Evolutionary conservation across 1,140 invertebrate genomes (phyloP).

Genomic region (Heliconius eleuchia): DNA sequence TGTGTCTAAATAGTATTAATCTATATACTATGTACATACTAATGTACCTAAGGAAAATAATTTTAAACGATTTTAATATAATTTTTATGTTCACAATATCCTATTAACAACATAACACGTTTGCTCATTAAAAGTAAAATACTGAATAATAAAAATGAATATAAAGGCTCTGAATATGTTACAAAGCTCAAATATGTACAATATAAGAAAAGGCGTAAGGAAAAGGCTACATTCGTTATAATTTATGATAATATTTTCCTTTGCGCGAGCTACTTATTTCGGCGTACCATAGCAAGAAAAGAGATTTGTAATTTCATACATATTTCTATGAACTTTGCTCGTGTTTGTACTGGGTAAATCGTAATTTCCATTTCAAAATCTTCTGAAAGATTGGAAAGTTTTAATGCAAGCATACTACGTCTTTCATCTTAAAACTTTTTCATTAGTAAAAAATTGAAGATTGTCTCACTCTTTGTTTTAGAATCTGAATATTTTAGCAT

Average conservation of each 20-base stretch:
- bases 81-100: too few relatives aligned
- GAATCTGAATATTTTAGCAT: not conserved
- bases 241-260: constrained; percentile 9
- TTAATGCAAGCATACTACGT: constrained; percentile 28
- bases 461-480: constrained; percentile 22
- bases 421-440: constrained; percentile 28
- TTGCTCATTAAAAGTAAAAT: not conserved
- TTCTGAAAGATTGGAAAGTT: constrained; percentile 29
- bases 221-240: constrained; percentile 6
- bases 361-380: constrained; percentile 36
- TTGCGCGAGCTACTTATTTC: not conserved
- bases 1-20: too few relatives aligned
- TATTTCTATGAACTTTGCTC: constrained; percentile 25
- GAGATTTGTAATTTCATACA: constrained; percentile 22
- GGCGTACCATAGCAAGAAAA: constrained; percentile 18
- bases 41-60: too few relatives aligned
- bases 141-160: not conserved
- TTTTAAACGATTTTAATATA: too few relatives aligned
- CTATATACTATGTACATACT: too few relatives aligned
- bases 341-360: constrained; percentile 31
- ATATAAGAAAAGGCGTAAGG: not conserved
- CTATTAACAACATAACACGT: too few relatives aligned
- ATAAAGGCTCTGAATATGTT: not conserved
- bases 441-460: constrained; percentile 30
- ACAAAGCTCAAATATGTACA: not conserved